Evolutionary conservation across 2,113 vertebrate species (phyloP), one percentile per base, ranked within the genome.

Genomic region (Poeciliopsis occidentalis): DNA sequence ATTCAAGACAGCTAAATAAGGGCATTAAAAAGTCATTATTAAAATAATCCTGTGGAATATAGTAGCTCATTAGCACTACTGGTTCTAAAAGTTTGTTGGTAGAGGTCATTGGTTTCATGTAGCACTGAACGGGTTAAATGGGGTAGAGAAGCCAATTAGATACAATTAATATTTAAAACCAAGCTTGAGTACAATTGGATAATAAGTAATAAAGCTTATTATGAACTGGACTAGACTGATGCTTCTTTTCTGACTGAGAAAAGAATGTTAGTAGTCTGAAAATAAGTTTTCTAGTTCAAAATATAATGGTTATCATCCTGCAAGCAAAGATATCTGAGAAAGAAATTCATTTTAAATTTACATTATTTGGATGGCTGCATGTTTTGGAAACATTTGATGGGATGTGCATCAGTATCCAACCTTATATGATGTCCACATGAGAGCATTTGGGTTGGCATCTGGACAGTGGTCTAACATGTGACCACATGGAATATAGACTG

Each of bases 81-180:
- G 61, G 12, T 66, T 75, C 71, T 65, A 34, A 69, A 47, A 68
- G 63, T 60, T 67, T 76, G 70, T 62, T 76, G 80, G 71, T 70
- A 71, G 78, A 90, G 89, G 85, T 89, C 87, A 88, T 3, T 63
- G 60, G 63, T 70, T 80, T 82, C 67, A 80, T 79, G 69, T 80
- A 60, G 54, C 39, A 80, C 85, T 71, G 66, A 61, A 83, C 78
- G 79, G 79, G 69, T 73, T 83, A 47, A 66, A 71, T 62, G 10
- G 39, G 65, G 80, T 80, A 76, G 76, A 75, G 72, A 69, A 66
- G 71, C 66, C 84, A 84, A 91, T 91, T 90, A 88, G 29, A 78
- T 71, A 66, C 84, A 88, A 88, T 89, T 88, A 78, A 75, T 78
- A 75, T 70, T 63, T 71, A 51, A 87, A 75, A 76, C 60, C 34